phyloP scores from a whole-genome alignment of 2,113 vertebrate genomes.

The Coregonus clupeaformis region DNA sequence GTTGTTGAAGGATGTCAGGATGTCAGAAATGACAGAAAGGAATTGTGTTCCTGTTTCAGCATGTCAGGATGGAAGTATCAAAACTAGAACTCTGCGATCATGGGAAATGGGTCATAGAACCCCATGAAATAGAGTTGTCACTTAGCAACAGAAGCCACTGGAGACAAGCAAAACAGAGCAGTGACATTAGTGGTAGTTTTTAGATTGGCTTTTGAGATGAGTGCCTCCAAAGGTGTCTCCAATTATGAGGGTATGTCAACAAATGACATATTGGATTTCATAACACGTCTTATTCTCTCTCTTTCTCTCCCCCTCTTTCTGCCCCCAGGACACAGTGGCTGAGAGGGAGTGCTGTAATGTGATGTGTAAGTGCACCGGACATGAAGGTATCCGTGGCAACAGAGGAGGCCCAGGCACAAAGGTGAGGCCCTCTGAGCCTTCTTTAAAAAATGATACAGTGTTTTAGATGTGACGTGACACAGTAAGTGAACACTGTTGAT shows the following conservation, averaged over 20 bases:
- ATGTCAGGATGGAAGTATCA: not conserved
- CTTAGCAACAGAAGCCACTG: not conserved
- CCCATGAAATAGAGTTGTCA: not conserved
- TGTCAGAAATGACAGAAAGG: not conserved
- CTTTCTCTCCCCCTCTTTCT: not conserved
- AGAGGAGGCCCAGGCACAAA: constrained; percentile 72
- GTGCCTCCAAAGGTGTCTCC: not conserved
- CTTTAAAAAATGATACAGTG: constrained; percentile 8
- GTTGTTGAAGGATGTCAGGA: not conserved
- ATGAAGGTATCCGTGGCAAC: constrained; percentile 71
- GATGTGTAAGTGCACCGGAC: constrained; percentile 80
- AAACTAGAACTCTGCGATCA: not conserved
- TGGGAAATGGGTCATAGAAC: not conserved
- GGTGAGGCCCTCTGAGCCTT: constrained; percentile 59
- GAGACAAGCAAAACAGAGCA: not conserved
- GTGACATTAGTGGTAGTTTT: not conserved
- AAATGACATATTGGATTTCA: not conserved
- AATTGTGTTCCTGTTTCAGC: not conserved
- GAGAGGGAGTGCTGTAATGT: constrained; percentile 81
- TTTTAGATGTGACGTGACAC: not conserved
- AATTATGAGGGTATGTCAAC: not conserved
- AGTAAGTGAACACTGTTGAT: not conserved
- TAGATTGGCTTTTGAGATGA: not conserved
- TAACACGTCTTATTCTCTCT: not conserved
- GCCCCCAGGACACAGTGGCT: constrained; percentile 68